Percentiles rank a stretch among this genome's conserved stretches.
Conservation (phyloP, 2,888 invertebrate species). For the Gastracanthus pulcherrimus region DNA sequence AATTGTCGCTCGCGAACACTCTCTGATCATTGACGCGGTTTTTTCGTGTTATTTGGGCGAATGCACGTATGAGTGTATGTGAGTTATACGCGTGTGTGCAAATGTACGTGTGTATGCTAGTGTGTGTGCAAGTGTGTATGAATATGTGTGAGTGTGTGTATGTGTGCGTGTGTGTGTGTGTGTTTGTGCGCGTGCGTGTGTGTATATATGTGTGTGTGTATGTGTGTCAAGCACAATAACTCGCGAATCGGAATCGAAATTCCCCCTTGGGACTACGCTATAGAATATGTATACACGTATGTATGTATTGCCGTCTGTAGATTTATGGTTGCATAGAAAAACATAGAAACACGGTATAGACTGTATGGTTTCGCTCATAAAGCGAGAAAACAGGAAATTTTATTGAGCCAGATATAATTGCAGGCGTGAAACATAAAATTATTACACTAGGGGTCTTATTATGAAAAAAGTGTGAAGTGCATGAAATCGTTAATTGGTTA, state of each 20-base stretch:
- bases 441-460: no score
- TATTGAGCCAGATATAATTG: no score
- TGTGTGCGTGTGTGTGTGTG: no score
- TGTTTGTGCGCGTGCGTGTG: not conserved
- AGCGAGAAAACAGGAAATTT: no score
- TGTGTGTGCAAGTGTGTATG: not conserved
- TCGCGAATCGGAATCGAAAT: conserved; percentile 37
- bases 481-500: no score
- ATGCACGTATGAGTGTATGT: no score
- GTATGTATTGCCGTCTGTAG: not conserved
- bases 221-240: conserved; percentile 24
- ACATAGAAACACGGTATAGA: not conserved
- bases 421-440: no score
- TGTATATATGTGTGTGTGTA: no score
- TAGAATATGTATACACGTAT: not conserved
- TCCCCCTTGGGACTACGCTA: not conserved
- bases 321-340: conserved; percentile 31
- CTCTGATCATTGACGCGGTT: not conserved
- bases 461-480: no score
- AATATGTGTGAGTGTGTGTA: not conserved
- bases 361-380: conserved; percentile 18
- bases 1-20: conserved; percentile 4
- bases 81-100: not conserved
- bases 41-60: not conserved
- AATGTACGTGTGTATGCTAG: no score